A percentile compares a stretch with the other conserved stretches of the same genome.
Conservation (phyloP, 1,140 invertebrate species). For the Dryas iulia region DNA sequence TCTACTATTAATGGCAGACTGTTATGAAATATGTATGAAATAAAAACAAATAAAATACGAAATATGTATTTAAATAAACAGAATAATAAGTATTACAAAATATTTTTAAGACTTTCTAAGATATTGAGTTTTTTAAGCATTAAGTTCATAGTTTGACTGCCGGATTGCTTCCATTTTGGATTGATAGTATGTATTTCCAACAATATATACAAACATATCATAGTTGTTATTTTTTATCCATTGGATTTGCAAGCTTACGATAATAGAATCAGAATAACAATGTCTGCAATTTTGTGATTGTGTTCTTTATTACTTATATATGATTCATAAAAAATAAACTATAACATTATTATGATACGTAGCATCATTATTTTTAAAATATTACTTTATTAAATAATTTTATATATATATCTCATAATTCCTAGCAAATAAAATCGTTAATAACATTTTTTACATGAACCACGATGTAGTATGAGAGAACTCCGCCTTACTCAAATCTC, state of each 20-base stretch:
- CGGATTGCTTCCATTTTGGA: too few relatives aligned
- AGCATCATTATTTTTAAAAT: neutral
- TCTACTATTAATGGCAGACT: slow-evolving; percentile 21
- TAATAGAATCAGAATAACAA: neutral
- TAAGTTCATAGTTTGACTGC: neutral
- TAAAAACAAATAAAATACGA: neutral
- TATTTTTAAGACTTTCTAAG: too few relatives aligned
- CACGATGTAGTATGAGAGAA: neutral
- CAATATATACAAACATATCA: neutral
- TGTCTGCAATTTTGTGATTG: neutral
- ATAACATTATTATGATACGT: neutral
- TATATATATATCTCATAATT: neutral
- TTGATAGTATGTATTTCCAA: neutral
- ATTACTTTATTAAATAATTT: neutral
- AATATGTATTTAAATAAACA: neutral
- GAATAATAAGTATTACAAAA: neutral
- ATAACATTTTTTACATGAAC: neutral
- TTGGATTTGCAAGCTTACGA: neutral
- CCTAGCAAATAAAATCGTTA: neutral
- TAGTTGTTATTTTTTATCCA: neutral
- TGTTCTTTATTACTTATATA: neutral
- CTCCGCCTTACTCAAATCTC: neutral
- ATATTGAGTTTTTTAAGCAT: neutral
- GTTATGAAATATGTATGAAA: slow-evolving; percentile 2
- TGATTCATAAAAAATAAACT: neutral